These are phyloP conservation scores for Hydractinia symbiolongicarpus DNA, from an alignment of 30 jellyfish, hydroid and myxozoan genomes.

Conservation along the genomic window DNA sequence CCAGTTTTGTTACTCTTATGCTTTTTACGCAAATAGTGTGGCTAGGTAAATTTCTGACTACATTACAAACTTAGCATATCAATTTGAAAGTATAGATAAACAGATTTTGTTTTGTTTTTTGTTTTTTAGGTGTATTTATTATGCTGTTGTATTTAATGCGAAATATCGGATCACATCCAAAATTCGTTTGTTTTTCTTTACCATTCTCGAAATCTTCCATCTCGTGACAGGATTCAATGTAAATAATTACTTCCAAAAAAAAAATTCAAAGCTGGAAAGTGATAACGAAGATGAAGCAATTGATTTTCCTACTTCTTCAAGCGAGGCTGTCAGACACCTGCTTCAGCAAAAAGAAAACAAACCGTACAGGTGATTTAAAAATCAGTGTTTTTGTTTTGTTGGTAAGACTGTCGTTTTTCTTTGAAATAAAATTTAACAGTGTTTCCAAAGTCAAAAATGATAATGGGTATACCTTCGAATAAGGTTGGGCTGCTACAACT, in stretches of 20 bases:
- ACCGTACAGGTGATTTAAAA: slow-evolving; percentile 28
- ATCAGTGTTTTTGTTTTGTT: not conserved
- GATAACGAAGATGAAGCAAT: slow-evolving; percentile 1
- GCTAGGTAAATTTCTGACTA: too few relatives aligned
- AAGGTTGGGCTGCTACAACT: too few relatives aligned
- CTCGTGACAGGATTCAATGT: slow-evolving; percentile 22
- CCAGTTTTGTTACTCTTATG: too few relatives aligned
- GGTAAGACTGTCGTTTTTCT: not conserved
- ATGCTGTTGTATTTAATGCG: not conserved
- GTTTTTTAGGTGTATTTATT: not conserved
- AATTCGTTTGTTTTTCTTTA: not conserved
- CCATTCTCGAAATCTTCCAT: not conserved
- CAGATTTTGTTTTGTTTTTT: not conserved
- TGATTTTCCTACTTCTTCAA: slow-evolving; percentile 15
- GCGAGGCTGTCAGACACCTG: slow-evolving; percentile 21
- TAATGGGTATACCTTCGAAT: too few relatives aligned
- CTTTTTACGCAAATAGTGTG: too few relatives aligned
- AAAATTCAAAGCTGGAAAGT: not conserved
- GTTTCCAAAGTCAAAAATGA: too few relatives aligned
- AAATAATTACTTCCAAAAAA: not conserved
- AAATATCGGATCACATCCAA: not conserved
- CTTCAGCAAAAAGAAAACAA: slow-evolving; percentile 21
- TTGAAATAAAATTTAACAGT: not conserved
- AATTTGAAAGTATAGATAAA: too few relatives aligned
- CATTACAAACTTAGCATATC: too few relatives aligned